Evolutionary conservation across 1,140 invertebrate genomes (phyloP), one percentile per base, ranked within the genome.

Genomic region (Matsumurasca onukii): DNA sequence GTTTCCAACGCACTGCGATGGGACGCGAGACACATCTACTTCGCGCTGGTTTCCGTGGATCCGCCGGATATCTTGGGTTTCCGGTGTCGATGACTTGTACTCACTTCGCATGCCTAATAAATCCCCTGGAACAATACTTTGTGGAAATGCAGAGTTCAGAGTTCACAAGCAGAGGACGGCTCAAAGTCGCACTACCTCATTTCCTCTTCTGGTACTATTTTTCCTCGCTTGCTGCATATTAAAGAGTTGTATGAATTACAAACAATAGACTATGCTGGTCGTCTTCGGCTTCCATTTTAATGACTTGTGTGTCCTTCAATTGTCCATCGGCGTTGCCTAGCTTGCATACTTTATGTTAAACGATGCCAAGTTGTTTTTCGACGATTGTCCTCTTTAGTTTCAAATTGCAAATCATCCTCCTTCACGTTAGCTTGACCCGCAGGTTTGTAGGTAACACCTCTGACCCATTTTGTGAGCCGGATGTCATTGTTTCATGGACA

Each of bases 111-210:
- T 25, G 55, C 55, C 25, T 59, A 59, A 27, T 27, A 2, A 17
- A 39, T 39, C 22, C 55, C 13, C 3, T 59, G 22, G 55, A 29
- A 59, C 55, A 59, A 59, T 59, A 59, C 55, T 59, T 59, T 59
- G 55, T 59, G 55, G 55, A 59, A 59, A 59, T 59, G 34, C 25
- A 25, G 15, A 59, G 55, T 59, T 59, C 55, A 59, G 55, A 59
- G 55, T 59, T 59, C 55, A 59, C 5, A 39, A 5, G 34, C 5
- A 3, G 3, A 59, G 55, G 55, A 59, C 55, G 55, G 30, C 30
- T 59, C 2, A 59, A 59, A 59, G 55, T 59, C 55, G 55, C 55
- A 59, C 55, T 59, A 59, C 55, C 55, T 59, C 55, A 59, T 59
- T 59, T 59, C 55, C 55, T 59, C 55, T n/a, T 59, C 22, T 59